Conservation (phyloP, 2,113 vertebrate species). For the Crotalus viridis region DNA sequence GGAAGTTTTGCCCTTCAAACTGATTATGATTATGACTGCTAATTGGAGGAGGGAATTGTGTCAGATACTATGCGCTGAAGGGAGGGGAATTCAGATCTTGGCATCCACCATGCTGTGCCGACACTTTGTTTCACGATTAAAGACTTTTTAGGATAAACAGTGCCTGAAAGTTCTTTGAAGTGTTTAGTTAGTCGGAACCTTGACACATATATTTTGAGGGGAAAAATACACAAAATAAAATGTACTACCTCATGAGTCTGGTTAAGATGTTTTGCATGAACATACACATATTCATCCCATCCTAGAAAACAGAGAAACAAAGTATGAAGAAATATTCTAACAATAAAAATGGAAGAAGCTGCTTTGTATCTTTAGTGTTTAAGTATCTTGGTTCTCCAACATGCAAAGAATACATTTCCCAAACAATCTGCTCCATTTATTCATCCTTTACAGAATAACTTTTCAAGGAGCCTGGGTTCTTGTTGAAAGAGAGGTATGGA, state of each 20-base stretch:
- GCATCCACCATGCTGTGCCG: too few species aligned
- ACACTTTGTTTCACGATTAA: too few species aligned
- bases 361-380: neutral
- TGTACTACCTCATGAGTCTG: slow-evolving; percentile 85
- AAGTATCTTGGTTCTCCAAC: neutral
- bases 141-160: too few species aligned
- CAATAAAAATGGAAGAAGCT: neutral
- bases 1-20: too few species aligned
- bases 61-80: too few species aligned
- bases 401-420: neutral
- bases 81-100: too few species aligned
- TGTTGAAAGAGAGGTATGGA: neutral
- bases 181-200: too few species aligned
- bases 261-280: slow-evolving; percentile 94
- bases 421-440: neutral
- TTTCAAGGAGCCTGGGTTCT: neutral
- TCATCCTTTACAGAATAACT: neutral
- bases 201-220: neutral
- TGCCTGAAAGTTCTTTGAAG: too few species aligned
- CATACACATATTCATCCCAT: slow-evolving; percentile 91
- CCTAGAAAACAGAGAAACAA: slow-evolving; percentile 71
- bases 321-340: neutral
- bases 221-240: neutral
- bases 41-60: too few species aligned
- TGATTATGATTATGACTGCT: too few species aligned